A percentile compares a stretch with the other conserved stretches of the same genome.
phyloP scores from a whole-genome alignment of 2,797 vertebrate species.

The Thamnophis elegans region DNA sequence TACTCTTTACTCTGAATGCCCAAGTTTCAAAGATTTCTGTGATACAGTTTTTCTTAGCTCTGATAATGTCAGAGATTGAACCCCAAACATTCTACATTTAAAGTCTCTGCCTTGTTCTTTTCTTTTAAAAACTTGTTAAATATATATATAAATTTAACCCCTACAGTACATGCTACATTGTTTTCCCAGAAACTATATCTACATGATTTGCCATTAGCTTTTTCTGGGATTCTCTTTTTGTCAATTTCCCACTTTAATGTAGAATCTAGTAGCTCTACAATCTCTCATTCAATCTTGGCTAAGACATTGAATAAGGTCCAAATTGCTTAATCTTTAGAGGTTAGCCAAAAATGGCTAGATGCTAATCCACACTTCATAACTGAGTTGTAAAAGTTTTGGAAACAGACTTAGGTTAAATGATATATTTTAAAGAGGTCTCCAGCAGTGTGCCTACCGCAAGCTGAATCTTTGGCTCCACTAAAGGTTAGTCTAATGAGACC shows the following conservation, averaged over 20 bases:
- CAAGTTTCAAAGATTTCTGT: background rate
- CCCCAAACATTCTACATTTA: no score
- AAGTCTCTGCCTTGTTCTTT: no score
- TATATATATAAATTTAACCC: background rate
- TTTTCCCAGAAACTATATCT: background rate
- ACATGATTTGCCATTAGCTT: background rate
- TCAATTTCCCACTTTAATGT: background rate
- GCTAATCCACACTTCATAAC: background rate
- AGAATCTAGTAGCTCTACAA: background rate
- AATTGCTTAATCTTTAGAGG: background rate
- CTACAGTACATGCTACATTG: background rate
- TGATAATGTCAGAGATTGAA: no score
- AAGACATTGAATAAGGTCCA: background rate
- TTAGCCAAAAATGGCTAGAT: background rate
- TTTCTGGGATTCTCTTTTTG: background rate
- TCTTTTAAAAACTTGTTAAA: no score
- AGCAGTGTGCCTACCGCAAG: background rate
- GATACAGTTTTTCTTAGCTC: no score
- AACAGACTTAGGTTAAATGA: background rate
- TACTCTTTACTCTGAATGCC: background rate
- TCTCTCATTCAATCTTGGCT: background rate
- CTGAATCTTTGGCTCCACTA: background rate
- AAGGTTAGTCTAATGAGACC: background rate
- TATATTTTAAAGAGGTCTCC: background rate
- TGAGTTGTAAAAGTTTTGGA: background rate